Conservation (phyloP, 2,888 invertebrate genomes). For the Phragmatobia fuliginosa region DNA sequence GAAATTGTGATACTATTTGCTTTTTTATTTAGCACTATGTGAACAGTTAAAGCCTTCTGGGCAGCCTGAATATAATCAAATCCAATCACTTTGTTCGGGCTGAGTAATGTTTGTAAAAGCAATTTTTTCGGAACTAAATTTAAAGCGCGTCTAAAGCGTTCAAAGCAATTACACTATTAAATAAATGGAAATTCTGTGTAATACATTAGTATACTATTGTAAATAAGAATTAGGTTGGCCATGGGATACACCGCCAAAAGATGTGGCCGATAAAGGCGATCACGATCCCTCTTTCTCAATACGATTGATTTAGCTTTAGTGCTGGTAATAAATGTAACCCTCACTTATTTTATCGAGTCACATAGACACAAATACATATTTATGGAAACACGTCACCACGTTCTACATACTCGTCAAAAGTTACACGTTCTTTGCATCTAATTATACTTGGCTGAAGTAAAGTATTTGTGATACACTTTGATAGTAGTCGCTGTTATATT, state of each 20-base stretch:
- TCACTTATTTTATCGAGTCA: constrained; percentile 43
- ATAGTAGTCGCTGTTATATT: constrained; percentile 48
- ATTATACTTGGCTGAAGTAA: constrained; percentile 36
- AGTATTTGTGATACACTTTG: constrained; percentile 49
- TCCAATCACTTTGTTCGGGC: not conserved
- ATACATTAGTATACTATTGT: constrained; percentile 47
- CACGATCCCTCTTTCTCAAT: constrained; percentile 65
- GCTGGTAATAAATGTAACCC: constrained; percentile 74
- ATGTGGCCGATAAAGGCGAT: constrained; percentile 69
- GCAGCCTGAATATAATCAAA: not conserved
- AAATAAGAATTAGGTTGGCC: constrained; percentile 62
- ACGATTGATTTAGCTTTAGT: constrained; percentile 82
- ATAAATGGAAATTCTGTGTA: constrained; percentile 24
- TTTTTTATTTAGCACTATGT: not conserved
- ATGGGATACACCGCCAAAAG: constrained; percentile 56
- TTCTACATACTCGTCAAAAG: constrained; percentile 35
- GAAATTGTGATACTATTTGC: not conserved
- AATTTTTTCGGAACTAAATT: not conserved
- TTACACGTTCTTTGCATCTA: constrained; percentile 41
- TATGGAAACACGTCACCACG: constrained; percentile 38
- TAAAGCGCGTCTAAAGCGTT: not conserved
- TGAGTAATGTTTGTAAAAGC: no score
- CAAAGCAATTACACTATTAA: no score
- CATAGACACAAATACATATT: constrained; percentile 41
- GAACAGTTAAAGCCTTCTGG: not conserved